These are phyloP conservation scores for Aleadryas rufinucha DNA, from an alignment of 2,113 vertebrate species.

Conservation along the genomic window DNA sequence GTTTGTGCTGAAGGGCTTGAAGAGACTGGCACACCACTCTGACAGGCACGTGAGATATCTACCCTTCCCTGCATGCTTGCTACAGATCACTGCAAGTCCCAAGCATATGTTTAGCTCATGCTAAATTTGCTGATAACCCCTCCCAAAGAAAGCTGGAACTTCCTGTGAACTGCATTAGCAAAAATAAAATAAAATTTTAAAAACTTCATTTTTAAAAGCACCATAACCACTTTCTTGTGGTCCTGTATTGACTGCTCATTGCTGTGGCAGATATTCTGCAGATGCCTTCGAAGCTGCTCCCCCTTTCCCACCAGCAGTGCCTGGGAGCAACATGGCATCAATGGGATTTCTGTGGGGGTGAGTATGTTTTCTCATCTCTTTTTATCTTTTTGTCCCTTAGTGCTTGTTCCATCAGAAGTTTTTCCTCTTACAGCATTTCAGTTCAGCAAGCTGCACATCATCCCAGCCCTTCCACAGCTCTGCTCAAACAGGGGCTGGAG, in stretches of 20 bases:
- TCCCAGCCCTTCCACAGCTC: not conserved
- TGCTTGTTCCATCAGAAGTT: not conserved
- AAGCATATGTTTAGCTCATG: not conserved
- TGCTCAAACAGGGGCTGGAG: not conserved
- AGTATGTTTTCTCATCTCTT: not conserved
- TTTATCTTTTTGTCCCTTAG: not conserved
- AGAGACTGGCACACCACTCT: not conserved
- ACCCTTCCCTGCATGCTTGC: not conserved
- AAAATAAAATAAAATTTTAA: not conserved
- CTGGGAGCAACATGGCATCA: not conserved
- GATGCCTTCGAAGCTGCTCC: not conserved
- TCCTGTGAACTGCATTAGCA: not conserved
- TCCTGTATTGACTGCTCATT: not conserved
- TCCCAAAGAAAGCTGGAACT: not conserved
- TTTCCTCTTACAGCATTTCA: not conserved
- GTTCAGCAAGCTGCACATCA: not conserved
- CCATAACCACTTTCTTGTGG: not conserved
- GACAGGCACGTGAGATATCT: not conserved
- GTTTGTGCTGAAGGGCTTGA: not conserved
- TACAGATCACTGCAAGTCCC: not conserved
- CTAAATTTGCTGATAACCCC: not conserved
- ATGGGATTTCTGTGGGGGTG: not conserved
- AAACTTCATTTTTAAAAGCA: not conserved
- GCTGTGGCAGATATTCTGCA: not conserved
- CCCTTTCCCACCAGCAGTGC: not conserved